Percentiles rank a stretch among this genome's conserved stretches.
phyloP scores from a whole-genome alignment of 2,888 invertebrate species.

The Hofmannophila pseudospretella region DNA sequence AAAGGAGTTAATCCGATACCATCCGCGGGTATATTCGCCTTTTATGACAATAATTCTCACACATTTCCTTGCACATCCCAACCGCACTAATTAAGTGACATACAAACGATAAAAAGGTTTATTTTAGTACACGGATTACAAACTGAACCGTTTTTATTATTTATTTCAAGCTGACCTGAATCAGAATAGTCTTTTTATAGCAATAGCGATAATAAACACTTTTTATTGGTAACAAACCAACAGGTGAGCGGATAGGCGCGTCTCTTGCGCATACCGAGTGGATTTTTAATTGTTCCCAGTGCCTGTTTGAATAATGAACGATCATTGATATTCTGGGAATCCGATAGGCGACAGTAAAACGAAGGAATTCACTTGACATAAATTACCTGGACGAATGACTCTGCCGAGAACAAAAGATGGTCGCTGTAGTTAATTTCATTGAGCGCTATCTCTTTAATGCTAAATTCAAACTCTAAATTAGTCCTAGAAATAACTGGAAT shows the following conservation, averaged over 20 bases:
- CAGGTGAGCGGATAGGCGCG: constrained; percentile 47
- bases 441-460: no score
- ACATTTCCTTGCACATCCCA: constrained; percentile 34
- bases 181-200: constrained; percentile 48
- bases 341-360: constrained; percentile 33
- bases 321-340: constrained; percentile 55
- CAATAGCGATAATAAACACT: constrained; percentile 42
- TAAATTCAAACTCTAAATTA: no score
- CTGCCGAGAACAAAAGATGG: no score
- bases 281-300: constrained; percentile 63
- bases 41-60: no score
- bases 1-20: no score
- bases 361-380: constrained; percentile 9
- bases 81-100: constrained; percentile 49
- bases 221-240: constrained; percentile 62
- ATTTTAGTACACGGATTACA: constrained; percentile 48
- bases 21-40: no score
- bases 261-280: constrained; percentile 53
- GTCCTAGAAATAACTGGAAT: no score
- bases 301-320: constrained; percentile 46
- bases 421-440: no score
- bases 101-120: constrained; percentile 48
- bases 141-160: constrained; percentile 40
- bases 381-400: neutral
- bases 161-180: constrained; percentile 44